Conservation (phyloP, 2,113 vertebrate genomes). For the Apteryx owenii region DNA sequence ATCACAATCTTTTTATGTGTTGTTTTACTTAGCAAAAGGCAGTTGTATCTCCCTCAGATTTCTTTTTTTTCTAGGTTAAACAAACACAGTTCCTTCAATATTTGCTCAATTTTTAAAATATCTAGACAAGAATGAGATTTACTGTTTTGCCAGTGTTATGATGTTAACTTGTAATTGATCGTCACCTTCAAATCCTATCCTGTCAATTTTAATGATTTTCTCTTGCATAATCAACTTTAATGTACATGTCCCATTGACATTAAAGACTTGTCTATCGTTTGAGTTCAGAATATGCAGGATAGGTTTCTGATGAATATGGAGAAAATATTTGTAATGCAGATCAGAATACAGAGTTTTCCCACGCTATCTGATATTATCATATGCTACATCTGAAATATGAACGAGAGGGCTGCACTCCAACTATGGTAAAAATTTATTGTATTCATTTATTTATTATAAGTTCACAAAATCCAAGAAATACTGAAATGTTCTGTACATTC, state of each 20-base stretch:
- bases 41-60: not conserved
- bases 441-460: not conserved
- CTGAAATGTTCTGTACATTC: not conserved
- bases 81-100: not conserved
- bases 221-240: not conserved
- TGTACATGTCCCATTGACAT: not conserved
- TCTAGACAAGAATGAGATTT: not conserved
- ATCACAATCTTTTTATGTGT: not conserved
- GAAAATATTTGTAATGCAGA: not conserved
- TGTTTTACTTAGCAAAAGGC: not conserved
- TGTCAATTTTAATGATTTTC: not conserved
- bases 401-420: not conserved
- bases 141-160: not conserved
- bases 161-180: not conserved
- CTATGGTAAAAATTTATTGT: not conserved
- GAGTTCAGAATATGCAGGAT: not conserved
- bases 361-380: not conserved
- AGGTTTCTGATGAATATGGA: not conserved
- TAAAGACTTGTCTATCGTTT: not conserved
- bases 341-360: not conserved
- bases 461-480: not conserved
- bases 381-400: not conserved
- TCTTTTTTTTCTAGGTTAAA: not conserved
- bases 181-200: conserved; percentile 13
- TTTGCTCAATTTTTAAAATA: not conserved